Conservation (phyloP, 2,888 invertebrate species). For the Glaucopsyche alexis region DNA sequence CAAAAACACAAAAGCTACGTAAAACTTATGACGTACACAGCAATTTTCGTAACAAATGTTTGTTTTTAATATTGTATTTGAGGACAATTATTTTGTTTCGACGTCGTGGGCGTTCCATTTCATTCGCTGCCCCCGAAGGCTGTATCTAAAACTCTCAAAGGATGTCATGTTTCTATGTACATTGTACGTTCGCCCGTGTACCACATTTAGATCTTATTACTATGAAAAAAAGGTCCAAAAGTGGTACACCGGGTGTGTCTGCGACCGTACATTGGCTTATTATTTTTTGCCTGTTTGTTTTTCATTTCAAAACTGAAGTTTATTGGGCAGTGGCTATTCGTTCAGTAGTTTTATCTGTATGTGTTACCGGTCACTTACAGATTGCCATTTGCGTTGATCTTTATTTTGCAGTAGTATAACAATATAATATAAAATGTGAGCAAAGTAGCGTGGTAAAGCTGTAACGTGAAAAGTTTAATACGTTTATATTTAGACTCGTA, state of each 20-base stretch:
- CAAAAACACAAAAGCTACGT: neutral
- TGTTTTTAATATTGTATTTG: conserved; percentile 11
- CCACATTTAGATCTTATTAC: neutral
- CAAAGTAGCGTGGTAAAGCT: neutral
- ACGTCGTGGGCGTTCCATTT: neutral
- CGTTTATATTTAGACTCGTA: neutral
- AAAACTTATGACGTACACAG: neutral
- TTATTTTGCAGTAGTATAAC: no score
- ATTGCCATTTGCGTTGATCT: no score
- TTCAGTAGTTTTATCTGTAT: no score
- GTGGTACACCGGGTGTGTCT: neutral
- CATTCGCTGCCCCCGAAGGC: neutral
- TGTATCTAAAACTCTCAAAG: neutral
- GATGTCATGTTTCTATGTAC: neutral
- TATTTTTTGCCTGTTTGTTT: neutral
- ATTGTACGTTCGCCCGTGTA: no score
- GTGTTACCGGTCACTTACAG: no score
- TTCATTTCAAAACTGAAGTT: neutral
- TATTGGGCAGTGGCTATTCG: no score
- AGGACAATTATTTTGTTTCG: neutral
- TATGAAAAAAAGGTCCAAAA: neutral
- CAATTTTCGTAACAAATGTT: neutral
- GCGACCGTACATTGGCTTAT: no score
- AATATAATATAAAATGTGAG: no score
- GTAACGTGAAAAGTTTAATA: neutral